Percentiles rank a stretch among this genome's conserved stretches.
These are phyloP conservation scores for Xestia sexstrigata DNA, from an alignment of 2,888 invertebrate species.

Conservation along the genomic window DNA sequence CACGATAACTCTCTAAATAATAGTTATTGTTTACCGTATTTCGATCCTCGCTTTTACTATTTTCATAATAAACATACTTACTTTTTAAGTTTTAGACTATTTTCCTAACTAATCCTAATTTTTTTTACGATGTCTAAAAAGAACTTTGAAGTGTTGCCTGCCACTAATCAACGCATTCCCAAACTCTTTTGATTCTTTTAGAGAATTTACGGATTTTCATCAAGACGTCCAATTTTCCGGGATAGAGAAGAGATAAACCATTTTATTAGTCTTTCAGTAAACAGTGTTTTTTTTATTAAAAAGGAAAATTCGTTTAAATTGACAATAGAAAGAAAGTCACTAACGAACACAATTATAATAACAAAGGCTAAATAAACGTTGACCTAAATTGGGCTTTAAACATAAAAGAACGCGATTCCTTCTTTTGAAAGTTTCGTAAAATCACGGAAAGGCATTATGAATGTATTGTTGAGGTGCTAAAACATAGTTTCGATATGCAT, in stretches of 20 bases:
- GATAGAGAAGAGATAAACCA: constrained; percentile 31
- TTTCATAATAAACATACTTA: background rate
- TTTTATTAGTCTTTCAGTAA: constrained; percentile 32
- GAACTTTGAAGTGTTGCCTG: background rate
- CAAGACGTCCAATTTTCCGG: constrained; percentile 15
- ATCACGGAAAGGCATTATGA: constrained; percentile 75
- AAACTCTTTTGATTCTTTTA: constrained; percentile 15
- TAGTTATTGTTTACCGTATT: background rate
- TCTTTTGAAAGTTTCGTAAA: constrained; percentile 70
- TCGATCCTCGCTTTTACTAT: background rate
- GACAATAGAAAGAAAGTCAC: constrained; percentile 46
- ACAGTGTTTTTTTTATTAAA: constrained; percentile 26
- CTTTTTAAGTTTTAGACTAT: background rate
- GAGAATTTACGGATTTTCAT: constrained; percentile 18
- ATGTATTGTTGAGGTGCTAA: constrained; percentile 83
- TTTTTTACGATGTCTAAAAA: background rate
- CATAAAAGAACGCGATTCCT: constrained; percentile 71
- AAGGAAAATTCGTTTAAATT: constrained; percentile 37
- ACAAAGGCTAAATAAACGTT: constrained; percentile 53
- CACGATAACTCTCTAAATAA: background rate
- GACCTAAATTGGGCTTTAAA: constrained; percentile 62
- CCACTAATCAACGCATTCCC: constrained; percentile 6
- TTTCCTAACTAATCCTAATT: background rate
- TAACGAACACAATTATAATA: constrained; percentile 60
- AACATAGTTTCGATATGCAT: constrained; percentile 84